phyloP scores from a whole-genome alignment of 1,140 invertebrate genomes.

The Tetragnatha versicolor region DNA sequence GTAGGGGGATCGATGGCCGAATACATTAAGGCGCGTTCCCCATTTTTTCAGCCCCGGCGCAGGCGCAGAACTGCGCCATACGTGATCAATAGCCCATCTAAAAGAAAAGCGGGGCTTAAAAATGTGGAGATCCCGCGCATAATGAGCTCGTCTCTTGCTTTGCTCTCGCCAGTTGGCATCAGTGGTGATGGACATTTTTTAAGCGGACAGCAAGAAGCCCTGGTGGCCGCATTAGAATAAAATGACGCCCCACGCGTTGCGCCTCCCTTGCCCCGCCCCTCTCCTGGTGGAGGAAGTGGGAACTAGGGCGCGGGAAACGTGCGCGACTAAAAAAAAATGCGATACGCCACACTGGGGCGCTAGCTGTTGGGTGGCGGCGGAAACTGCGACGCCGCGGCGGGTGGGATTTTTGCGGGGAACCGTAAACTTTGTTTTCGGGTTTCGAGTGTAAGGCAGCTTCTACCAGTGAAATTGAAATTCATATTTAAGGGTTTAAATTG shows the following conservation, averaged over 20 bases:
- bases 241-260: conserved; percentile 47
- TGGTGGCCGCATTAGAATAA: conserved; percentile 41
- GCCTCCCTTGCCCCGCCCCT: conserved; percentile 37
- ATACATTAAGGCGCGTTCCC: too few species aligned
- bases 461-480: too few species aligned
- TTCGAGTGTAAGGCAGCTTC: too few species aligned
- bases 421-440: too few species aligned
- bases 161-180: not conserved
- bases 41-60: not conserved
- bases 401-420: too few species aligned
- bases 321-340: too few species aligned
- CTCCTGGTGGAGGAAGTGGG: conserved; percentile 12
- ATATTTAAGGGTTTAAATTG: too few species aligned
- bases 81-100: conserved; percentile 25
- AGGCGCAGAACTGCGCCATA: not conserved
- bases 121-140: conserved; percentile 43
- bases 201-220: conserved; percentile 33
- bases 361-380: too few species aligned
- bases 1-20: too few species aligned
- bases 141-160: conserved; percentile 25
- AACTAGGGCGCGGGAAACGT: not conserved
- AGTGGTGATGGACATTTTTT: conserved; percentile 43
- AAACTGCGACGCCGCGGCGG: too few species aligned
- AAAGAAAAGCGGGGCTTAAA: conserved; percentile 45
- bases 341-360: too few species aligned